Evolutionary conservation across 2,888 invertebrate species (phyloP), one percentile per base, ranked within the genome.

Genomic region (Ectropis crepuscularia): DNA sequence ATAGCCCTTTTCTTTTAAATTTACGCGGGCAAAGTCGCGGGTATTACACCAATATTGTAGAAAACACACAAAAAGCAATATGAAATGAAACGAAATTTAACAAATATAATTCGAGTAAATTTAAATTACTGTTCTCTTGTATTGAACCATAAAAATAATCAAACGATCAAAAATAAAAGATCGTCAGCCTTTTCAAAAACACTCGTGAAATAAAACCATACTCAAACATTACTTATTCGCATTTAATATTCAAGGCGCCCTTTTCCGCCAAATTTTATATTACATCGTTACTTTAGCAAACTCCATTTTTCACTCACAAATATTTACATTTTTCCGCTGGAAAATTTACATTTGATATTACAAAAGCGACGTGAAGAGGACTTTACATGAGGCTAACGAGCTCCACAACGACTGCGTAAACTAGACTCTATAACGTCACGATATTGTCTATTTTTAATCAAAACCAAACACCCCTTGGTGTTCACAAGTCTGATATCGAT

Each of bases 251-350:
- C 61, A 63, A 58, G 8, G 49, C 57, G 43, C 48, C 43, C 37
- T 47, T 58, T 59, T 50, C 41, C 55, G 47, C 42, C 51, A 55
- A 64, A 54, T 59, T 59, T 55, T 55, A 55, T 47, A 60, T 59
- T 59, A 59, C 59, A 53, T 49, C 58, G 48, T 63, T 63, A 63
- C 48, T 53, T 45, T 41, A 38, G 47, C 54, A 55, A 55, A 55
- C 54, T 59, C 63, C 63, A 59, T 59, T 63, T 63, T 59, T 63
- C 50, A 63, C 50, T 59, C 59, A 28, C 59, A 64, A 64, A 64
- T 64, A 64, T 64, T 64, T 64, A 59, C 63, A 60, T 59, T 64
- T 59, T 51, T 47, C 10, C 43, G 55, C n/a, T 53, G 50, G 38
- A 51, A 62, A 63, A 55, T 59, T 55, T 42, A 41, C 59, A 51